Evolutionary conservation across 2,888 invertebrate genomes (phyloP).

Genomic region (Ophion ventricosus): DNA sequence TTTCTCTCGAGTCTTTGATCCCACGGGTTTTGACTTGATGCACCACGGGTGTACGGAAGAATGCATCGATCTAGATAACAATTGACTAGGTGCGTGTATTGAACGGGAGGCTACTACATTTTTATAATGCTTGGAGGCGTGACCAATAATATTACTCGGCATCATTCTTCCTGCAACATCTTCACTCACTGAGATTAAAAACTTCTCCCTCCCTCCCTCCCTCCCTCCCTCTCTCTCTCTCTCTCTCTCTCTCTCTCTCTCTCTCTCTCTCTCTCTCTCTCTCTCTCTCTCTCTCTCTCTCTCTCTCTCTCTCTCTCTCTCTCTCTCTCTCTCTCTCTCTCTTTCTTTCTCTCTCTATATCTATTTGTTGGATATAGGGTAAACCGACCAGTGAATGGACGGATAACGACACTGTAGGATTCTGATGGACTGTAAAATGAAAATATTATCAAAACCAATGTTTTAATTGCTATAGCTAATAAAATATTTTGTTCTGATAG

Average conservation of each 20-base stretch:
- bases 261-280: no score
- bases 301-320: no score
- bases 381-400: no score
- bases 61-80: slow-evolving; percentile 10
- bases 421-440: no score
- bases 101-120: slow-evolving; percentile 37
- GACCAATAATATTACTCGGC: slow-evolving; percentile 47
- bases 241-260: not conserved
- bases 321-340: no score
- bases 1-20: not conserved
- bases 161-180: slow-evolving; percentile 11
- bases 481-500: no score
- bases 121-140: slow-evolving; percentile 37
- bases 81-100: slow-evolving; percentile 16
- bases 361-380: no score
- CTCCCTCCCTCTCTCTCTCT: no score
- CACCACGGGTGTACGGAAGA: not conserved
- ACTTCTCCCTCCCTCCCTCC: not conserved
- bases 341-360: no score
- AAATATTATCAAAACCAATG: no score
- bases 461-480: no score
- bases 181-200: slow-evolving; percentile 1
- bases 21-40: not conserved
- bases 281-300: not conserved
- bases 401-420: no score